Base-by-base conservation (phyloP, 1,140 invertebrate genomes). In the Cylas formicarius region DNA sequence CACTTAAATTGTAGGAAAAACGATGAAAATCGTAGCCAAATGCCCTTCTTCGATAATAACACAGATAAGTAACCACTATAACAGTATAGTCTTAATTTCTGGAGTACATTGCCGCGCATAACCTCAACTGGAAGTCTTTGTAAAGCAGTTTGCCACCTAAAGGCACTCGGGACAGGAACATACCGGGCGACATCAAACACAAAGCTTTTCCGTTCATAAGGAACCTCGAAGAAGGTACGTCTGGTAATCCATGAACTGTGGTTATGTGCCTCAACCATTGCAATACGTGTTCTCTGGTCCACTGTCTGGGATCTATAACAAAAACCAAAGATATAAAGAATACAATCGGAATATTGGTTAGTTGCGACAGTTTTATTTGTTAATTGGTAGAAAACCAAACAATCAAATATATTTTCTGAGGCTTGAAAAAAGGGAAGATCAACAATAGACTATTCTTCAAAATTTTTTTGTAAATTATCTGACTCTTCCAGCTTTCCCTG, bases 201-300 rank as follows among this genome's bases (percentile, higher is more conserved):
- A 85, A 65, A 3, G 80, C 82, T 63, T 85, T 85, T 17, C 82
- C 82, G 61, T 85, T 85, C 82, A 85, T 85, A 2, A 77, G 72
- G 61, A 85, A 85, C 39, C 82, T 62, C 24, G 77, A 76, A 35
- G 61, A 62, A 36, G 57, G 69, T 42, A 75, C 71, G 43, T 65
- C 67, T 11, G 73, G 76, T 1, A 81, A 65, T 1, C 72, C 71
- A 47, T 82, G 81, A 3, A 72, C 68, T 0, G 69, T 63, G 1
- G 77, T 71, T 58, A 81, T 73, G 46, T 69, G 64, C 20, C 70
- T 65, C 0, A 81, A 57, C 82, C 82, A 85, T 40, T 68, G 62
- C 35, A 72, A 74, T 0, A 84, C 82, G 56, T 85, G 74, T 13
- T 73, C 69, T 0, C 81, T 67, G 18, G 72, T 74, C 82, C 82